Evolutionary conservation across 92 coral and sea anemone species (phyloP).

Genomic region (Zoanthus sociatus): DNA sequence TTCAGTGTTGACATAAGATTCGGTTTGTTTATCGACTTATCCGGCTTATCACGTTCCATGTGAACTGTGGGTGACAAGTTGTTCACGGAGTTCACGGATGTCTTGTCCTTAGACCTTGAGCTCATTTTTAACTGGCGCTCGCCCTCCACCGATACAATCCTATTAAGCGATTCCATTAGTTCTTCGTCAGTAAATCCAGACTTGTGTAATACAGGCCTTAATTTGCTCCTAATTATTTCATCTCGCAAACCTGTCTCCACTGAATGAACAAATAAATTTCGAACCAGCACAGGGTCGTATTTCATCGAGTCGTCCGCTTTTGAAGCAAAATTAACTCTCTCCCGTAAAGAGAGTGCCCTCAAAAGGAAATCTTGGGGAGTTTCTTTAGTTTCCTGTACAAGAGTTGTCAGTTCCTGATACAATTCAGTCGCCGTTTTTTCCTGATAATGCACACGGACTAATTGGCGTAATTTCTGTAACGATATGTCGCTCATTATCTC

Average conservation of each 20-base stretch:
- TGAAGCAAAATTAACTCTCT: constrained; percentile 63
- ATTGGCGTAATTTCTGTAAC: constrained; percentile 41
- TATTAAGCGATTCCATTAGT: constrained; percentile 58
- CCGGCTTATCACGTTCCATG: constrained; percentile 8
- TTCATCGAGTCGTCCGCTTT: constrained; percentile 57
- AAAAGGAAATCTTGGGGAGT: constrained; percentile 72
- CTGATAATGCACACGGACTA: constrained; percentile 5
- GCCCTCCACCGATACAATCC: constrained; percentile 54
- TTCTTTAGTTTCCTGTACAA: constrained; percentile 55
- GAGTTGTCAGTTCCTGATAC: constrained; percentile 65
- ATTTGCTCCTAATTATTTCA: constrained; percentile 55
- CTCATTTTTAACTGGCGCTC: constrained; percentile 47
- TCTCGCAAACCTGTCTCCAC: constrained; percentile 60
- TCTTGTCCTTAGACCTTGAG: neutral
- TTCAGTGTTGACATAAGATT: constrained; percentile 29
- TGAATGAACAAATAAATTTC: constrained; percentile 50
- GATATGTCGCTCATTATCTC: constrained; percentile 54
- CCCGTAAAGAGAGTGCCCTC: constrained; percentile 59
- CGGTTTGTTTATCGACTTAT: constrained; percentile 16
- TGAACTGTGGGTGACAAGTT: neutral
- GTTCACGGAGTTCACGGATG: constrained; percentile 35
- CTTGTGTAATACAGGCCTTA: constrained; percentile 53
- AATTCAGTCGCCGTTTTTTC: constrained; percentile 30
- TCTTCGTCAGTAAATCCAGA: constrained; percentile 51
- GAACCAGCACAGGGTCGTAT: constrained; percentile 35